A percentile compares a stretch with the other conserved stretches of the same genome.
Conservation (phyloP, 30 jellyfish, hydroid and myxozoan species). For the Turritopsis dohrnii region DNA sequence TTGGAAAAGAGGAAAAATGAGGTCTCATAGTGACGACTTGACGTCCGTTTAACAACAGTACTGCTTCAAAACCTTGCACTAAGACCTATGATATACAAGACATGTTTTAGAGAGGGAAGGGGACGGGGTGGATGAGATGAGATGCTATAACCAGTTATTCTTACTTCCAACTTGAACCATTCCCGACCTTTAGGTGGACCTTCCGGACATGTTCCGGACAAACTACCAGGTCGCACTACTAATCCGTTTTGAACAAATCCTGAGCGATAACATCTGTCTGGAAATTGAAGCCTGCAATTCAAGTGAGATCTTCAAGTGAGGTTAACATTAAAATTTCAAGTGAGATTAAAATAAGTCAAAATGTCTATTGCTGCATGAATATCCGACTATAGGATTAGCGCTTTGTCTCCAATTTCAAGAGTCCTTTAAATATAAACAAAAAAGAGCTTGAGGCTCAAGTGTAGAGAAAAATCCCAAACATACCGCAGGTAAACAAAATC, state of each 20-base stretch:
- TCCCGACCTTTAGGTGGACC: slow-evolving; percentile 87
- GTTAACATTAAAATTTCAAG: not conserved
- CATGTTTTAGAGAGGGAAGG: not conserved
- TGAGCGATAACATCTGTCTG: slow-evolving; percentile 53
- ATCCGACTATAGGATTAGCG: not conserved
- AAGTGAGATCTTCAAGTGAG: not conserved
- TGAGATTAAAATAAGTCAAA: not conserved
- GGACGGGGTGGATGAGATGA: not conserved
- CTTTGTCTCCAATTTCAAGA: no score
- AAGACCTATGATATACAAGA: slow-evolving; percentile 30
- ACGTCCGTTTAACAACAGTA: slow-evolving; percentile 38
- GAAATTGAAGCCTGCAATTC: slow-evolving; percentile 51
- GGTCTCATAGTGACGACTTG: slow-evolving; percentile 43
- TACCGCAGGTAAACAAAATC: slow-evolving; percentile 40
- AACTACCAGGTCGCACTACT: slow-evolving; percentile 43
- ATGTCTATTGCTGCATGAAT: not conserved
- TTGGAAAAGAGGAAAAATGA: slow-evolving; percentile 61
- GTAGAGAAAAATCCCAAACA: not conserved
- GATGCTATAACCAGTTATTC: not conserved
- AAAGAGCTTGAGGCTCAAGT: not conserved
- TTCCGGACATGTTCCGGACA: slow-evolving; percentile 55
- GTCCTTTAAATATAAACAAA: not conserved
- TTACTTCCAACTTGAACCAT: slow-evolving; percentile 67
- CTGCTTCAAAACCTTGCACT: slow-evolving; percentile 67
- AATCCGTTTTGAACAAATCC: slow-evolving; percentile 64